Base-by-base conservation (phyloP, 2,888 invertebrate genomes). In the Lapara coniferarum region DNA sequence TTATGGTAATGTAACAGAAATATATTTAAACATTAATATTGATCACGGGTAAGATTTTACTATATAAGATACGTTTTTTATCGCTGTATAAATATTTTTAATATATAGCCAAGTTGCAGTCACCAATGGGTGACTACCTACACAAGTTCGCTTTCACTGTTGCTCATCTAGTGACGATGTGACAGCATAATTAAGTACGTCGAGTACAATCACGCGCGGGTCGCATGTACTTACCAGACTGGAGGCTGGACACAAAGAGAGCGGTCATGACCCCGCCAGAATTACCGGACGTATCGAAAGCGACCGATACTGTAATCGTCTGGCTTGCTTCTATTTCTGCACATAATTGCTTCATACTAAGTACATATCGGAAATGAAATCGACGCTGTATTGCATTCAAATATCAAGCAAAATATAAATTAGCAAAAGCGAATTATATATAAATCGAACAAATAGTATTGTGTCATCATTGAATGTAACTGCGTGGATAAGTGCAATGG, bases 181-280 rank as follows among this genome's bases (percentile, higher is more conserved):
- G 93, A 93, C 92, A 92, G 90, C 89, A 90, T 93, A 93, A 93
- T 93, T 93, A 93, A 91, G 89, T 90, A 88, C 86, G 88, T 88
- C 88, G 88, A 85, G 89, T 86, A 89, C 87, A 91, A 91, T 89
- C 91, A 90, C 87, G 88, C 83, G 78, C 82, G 85, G 86, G 85
- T 88, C 89, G 87, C 90, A 88, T 88, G 87, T 82, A 82, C 77
- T 81, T 81, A 75, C 77, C 78, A 73, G 77, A 77, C 79, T 80
- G 77, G 78, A 79, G 78, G 81, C 79, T 78, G 89, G 86, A 89
- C 88, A 89, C 88, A 89, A 90, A 91, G 90, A 89, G 89, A 87
- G 82, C 87, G 90, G 87, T 89, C 91, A 84, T 88, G 93, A 93
- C 93, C 92, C 85, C 87, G 79, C 77, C 78, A 81, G 84, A 85